Conservation (phyloP, 2,797 vertebrate genomes). For the Dromococcyx pavoninus region DNA sequence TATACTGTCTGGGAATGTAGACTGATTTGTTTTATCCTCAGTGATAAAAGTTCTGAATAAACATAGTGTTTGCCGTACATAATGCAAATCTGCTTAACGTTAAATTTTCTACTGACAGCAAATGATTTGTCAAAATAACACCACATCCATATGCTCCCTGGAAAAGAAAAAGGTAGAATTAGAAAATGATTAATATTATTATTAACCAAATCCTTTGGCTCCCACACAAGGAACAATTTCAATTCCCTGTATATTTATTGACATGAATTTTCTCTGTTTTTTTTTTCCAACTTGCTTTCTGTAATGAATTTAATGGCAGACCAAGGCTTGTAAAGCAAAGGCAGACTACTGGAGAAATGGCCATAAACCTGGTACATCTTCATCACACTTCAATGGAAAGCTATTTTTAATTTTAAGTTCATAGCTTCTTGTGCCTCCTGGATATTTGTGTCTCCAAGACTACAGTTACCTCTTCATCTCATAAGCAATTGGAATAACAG, state of each 20-base stretch:
- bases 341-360: neutral
- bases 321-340: neutral
- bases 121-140: conserved; percentile 27
- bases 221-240: neutral
- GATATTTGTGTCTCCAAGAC: neutral
- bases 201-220: conserved; percentile 25
- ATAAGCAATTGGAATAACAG: neutral
- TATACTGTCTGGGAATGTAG: neutral
- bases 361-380: conserved; percentile 19
- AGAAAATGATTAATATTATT: conserved; percentile 30
- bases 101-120: neutral
- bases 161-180: neutral
- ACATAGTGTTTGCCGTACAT: neutral
- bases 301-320: neutral
- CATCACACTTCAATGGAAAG: neutral
- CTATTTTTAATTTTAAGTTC: conserved; percentile 36
- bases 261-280: neutral
- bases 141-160: neutral
- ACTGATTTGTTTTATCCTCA: neutral
- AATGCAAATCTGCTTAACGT: conserved; percentile 7
- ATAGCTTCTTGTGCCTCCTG: neutral
- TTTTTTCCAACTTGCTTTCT: neutral
- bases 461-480: neutral
- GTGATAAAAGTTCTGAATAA: neutral
- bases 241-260: conserved; percentile 6